Base-by-base conservation (phyloP, 2,113 vertebrate genomes). In the Ibidorhyncha struthersii region DNA sequence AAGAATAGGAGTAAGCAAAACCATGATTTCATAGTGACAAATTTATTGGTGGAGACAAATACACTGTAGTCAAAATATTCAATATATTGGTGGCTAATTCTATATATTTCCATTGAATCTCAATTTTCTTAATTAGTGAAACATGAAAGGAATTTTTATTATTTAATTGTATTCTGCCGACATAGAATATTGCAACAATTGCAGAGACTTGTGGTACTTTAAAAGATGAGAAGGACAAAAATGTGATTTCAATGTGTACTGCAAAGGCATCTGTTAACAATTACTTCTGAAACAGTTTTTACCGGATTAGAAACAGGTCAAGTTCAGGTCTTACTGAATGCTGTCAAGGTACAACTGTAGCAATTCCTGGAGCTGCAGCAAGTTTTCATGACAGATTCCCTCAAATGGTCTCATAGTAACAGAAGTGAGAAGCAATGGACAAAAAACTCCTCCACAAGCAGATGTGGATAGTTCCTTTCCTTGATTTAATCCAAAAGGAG, bases 1-100 rank as follows among this genome's bases (percentile, higher is more conserved):
- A 88, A 53, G 14, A 77, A 66, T 0, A 62, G 8, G 21, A 55
- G 9, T 47, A 91, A 88, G 5, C 3, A 86, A 74, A 91, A 70
- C 2, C 12, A 49, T 0, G 0, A 70, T n/a, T 8, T 77, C 32
- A 47, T 8, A 38, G 11, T 40, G 72, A 93, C 11, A 55, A 50
- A 49, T 62, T 25, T 87, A 53, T 71, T 62, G 52, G 9, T 53
- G 17, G 58, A 71, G 32, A 49, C 11, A 52, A 83, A 78, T 34
- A 73, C 10, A 38, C 6, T 56, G 4, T 45, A 73, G 70, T 34
- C 4, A 87, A 86, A 73, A 49, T 73, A 71, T 55, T 61, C 8
- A 70, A 62, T 89, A 70, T 71, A 62, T 32, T 47, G 3, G 2
- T 50, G 19, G 5, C 1, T 74, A 82, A n/a, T 66, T 79, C 25